Evolutionary conservation across 2,888 invertebrate species (phyloP).

Genomic region (Euclidia mi): DNA sequence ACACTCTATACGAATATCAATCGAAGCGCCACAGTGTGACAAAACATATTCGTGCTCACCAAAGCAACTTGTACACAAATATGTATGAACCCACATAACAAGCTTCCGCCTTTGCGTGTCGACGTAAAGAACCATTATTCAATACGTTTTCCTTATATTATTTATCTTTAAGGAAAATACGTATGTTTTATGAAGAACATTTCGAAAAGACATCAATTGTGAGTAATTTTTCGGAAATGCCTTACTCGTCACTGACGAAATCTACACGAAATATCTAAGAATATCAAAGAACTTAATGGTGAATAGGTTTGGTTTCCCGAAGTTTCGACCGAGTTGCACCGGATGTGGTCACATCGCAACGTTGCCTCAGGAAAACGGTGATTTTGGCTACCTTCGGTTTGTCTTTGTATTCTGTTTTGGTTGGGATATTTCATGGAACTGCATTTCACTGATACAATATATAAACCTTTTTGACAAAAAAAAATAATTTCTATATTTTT

Average conservation of each 20-base stretch:
- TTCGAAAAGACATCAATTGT: conserved; percentile 2
- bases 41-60: background rate
- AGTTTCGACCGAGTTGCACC: no score
- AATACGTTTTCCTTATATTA: conserved; percentile 30
- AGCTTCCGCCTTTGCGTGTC: conserved; percentile 2
- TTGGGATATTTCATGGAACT: no score
- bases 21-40: background rate
- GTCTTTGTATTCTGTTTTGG: no score
- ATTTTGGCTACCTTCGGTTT: no score
- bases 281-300: no score
- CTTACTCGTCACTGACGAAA: background rate
- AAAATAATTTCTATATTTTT: no score
- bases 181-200: conserved; percentile 13
- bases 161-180: conserved; percentile 37
- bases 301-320: no score
- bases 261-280: no score
- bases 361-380: no score
- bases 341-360: no score
- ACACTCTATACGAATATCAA: background rate
- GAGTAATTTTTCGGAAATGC: conserved; percentile 9
- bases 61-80: background rate
- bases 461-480: no score
- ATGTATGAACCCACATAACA: background rate
- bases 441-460: no score
- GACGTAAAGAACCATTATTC: conserved; percentile 15